Conservation (phyloP, 2,113 vertebrate species). For the Zosterops japonicus region DNA sequence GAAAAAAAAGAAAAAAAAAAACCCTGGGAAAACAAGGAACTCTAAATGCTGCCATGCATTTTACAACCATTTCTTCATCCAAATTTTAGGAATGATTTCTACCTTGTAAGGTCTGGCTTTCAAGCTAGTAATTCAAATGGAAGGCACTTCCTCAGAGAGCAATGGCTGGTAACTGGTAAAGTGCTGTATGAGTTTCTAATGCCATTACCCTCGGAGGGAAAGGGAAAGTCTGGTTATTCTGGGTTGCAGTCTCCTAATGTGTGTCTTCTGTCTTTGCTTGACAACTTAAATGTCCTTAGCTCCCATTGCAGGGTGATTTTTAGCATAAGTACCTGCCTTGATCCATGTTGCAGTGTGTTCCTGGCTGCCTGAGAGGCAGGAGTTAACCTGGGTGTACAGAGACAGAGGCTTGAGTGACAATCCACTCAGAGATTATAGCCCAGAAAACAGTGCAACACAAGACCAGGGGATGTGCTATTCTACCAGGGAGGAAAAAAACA, state of each 20-base stretch:
- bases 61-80: neutral
- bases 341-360: neutral
- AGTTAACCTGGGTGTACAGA: neutral
- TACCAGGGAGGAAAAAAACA: neutral
- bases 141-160: neutral
- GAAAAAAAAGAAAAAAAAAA: neutral
- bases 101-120: neutral
- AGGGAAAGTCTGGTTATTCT: neutral
- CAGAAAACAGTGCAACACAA: neutral
- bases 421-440: neutral
- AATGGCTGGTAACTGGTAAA: neutral
- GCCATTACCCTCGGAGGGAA: conserved; percentile 5
- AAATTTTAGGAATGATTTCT: neutral
- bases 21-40: neutral
- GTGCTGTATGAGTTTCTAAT: conserved; percentile 3
- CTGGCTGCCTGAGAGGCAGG: neutral
- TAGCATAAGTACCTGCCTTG: conserved; percentile 27
- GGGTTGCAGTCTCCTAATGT: conserved; percentile 5
- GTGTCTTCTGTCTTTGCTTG: conserved; percentile 23
- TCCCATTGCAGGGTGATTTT: conserved; percentile 36
- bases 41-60: neutral
- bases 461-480: neutral
- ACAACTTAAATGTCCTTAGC: conserved; percentile 11
- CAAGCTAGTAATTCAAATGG: neutral
- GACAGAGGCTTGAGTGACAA: neutral